Conservation (phyloP, 2,888 invertebrate species). For the Eledone cirrhosa region DNA sequence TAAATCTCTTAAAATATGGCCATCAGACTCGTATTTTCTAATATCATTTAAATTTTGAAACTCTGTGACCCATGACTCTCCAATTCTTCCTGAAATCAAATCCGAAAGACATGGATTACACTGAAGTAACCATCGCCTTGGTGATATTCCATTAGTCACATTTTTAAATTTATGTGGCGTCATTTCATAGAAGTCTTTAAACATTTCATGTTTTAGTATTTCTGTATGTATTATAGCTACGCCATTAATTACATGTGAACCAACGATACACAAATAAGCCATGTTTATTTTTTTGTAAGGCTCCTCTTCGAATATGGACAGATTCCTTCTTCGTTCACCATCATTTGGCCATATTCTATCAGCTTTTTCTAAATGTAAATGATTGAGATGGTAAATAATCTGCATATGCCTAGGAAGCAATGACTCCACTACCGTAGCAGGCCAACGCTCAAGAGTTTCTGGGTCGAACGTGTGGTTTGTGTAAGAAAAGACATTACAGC, state of each 20-base stretch:
- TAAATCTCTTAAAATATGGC: not conserved
- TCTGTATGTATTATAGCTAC: slow-evolving; percentile 97
- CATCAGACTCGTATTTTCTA: not conserved
- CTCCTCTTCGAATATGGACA: slow-evolving; percentile 95
- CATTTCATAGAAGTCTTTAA: slow-evolving; percentile 94
- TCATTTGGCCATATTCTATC: slow-evolving; percentile 80
- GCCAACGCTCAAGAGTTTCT: slow-evolving; percentile 91
- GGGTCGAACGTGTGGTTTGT: slow-evolving; percentile 99
- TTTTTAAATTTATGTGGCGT: slow-evolving; percentile 96
- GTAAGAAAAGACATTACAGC: slow-evolving; percentile 89
- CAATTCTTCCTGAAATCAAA: slow-evolving; percentile 94
- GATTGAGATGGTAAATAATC: slow-evolving; percentile 97
- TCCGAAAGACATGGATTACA: slow-evolving; percentile 96
- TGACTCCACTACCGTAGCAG: slow-evolving; percentile 78
- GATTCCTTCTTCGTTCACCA: slow-evolving; percentile 72
- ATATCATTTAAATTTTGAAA: slow-evolving; percentile 84
- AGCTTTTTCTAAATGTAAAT: slow-evolving; percentile 69
- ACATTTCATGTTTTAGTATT: slow-evolving; percentile 78
- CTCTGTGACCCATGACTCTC: slow-evolving; percentile 93
- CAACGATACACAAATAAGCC: slow-evolving; percentile 94
- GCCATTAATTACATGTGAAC: slow-evolving; percentile 95
- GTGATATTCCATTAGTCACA: slow-evolving; percentile 99
- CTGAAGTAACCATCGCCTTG: slow-evolving; percentile 93
- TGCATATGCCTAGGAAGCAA: slow-evolving; percentile 94
- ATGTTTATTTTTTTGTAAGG: slow-evolving; percentile 92